Base-by-base conservation (phyloP, 2,888 invertebrate genomes). In the Aleiodes alternator region DNA sequence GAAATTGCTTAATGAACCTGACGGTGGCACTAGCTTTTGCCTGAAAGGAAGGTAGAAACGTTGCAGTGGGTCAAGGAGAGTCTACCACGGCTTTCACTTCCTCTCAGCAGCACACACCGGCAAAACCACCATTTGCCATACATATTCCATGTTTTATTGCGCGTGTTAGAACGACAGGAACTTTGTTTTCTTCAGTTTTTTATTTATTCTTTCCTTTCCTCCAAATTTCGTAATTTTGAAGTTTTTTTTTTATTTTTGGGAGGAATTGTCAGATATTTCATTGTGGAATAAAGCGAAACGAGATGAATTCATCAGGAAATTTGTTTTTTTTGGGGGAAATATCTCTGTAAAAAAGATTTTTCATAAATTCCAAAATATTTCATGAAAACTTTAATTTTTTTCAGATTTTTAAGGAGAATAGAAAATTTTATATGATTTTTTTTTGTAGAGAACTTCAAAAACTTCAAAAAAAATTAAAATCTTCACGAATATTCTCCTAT, bases 21-120 rank as follows among this genome's bases (percentile, higher is more conserved):
- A 75, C 73, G 75, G 73, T 83, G 84, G 85, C 84, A 83, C 84
- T 85, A 84, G 72, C 57, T n/a, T 48, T 9, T 72, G 68, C 85
- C 86, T 87, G 87, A 87, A 88, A 89, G 87, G 88, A 89, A 89
- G 88, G 87, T 88, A 88, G 88, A 88, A 88, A 87, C 87, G 85
- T 87, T 89, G 87, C 88, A 88, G 89, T 89, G 89, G 88, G 89
- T 89, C 88, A 89, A 89, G 89, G 89, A 89, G 89, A 89, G 88
- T 87, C 81, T 78, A 77, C 69, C 83, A 83, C 81, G 85, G 89
- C 89, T 89, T 89, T 89, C 89, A 88, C 88, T 89, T 88, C 89
- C 89, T 89, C 88, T 88, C 85, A 84, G 84, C 84, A 74, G 84
- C 84, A 74, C 71, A 78, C 82, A 82, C 83, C 78, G 69, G 59